Percentiles rank a stretch among this genome's conserved stretches.
Conservation (phyloP, 2,113 vertebrate species). For the Cinclus cinclus region DNA sequence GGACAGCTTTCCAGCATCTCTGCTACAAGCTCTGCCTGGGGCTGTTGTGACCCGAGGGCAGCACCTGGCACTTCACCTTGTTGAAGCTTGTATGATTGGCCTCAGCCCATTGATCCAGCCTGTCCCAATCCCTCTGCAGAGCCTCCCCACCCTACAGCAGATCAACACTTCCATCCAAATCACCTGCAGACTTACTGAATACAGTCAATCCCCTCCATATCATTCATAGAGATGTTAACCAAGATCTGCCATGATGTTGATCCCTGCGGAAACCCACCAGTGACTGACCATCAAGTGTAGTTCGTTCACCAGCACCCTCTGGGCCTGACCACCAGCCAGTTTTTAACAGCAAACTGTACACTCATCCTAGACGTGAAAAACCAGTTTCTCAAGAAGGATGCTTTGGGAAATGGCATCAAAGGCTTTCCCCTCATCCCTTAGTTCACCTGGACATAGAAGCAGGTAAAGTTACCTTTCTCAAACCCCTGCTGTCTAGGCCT, state of each 20-base stretch:
- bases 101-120: neutral
- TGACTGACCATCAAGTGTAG: neutral
- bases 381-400: neutral
- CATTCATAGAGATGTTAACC: neutral
- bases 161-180: neutral
- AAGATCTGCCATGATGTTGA: accelerated
- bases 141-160: neutral
- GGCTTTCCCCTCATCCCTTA: neutral
- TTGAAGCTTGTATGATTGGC: neutral
- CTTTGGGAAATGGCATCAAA: neutral
- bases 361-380: neutral
- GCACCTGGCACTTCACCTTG: neutral
- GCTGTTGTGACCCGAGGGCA: neutral
- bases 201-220: neutral
- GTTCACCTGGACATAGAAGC: neutral
- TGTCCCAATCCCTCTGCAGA: neutral
- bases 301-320: neutral
- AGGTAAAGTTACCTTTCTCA: neutral
- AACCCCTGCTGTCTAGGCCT: neutral
- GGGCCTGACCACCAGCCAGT: neutral
- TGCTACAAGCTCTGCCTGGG: neutral
- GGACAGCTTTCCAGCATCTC: neutral
- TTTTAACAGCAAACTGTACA: neutral
- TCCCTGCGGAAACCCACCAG: neutral
- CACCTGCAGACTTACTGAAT: neutral